Percentiles rank a stretch among this genome's conserved stretches.
These are phyloP conservation scores for Rhadina sibilatrix DNA, from an alignment of 2,113 vertebrate species.

Conservation along the genomic window DNA sequence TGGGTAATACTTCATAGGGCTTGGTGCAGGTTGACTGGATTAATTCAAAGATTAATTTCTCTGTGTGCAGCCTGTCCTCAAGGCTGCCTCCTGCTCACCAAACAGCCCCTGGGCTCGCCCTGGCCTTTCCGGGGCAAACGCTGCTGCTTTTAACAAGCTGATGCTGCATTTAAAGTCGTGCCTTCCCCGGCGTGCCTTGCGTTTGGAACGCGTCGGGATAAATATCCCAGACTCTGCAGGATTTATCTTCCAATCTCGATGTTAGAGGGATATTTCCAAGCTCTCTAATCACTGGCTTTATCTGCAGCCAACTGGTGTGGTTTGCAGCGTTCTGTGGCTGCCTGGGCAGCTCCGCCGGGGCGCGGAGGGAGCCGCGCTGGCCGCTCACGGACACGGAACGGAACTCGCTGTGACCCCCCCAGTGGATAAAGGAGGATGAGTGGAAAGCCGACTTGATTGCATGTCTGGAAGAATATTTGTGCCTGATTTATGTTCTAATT, in stretches of 20 bases:
- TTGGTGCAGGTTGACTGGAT: neutral
- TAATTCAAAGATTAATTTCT: neutral
- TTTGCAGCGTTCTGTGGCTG: neutral
- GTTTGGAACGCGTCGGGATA: neutral
- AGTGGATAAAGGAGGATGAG: slow-evolving; percentile 41
- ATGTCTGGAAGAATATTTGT: slow-evolving; percentile 62
- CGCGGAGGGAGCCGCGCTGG: neutral
- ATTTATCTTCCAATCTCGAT: slow-evolving; percentile 44
- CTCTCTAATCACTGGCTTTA: neutral
- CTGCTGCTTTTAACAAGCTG: neutral
- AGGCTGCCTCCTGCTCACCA: slow-evolving; percentile 10
- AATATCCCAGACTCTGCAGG: slow-evolving; percentile 1
- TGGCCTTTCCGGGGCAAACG: neutral
- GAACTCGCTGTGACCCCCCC: slow-evolving; percentile 10
- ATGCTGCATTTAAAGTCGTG: neutral
- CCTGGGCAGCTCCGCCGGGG: neutral
- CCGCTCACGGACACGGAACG: neutral
- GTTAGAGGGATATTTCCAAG: slow-evolving; percentile 35
- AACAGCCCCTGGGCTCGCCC: neutral
- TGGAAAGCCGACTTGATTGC: slow-evolving; percentile 58
- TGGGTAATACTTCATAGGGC: neutral
- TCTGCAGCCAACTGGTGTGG: neutral
- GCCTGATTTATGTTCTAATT: slow-evolving; percentile 75
- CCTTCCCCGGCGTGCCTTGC: neutral
- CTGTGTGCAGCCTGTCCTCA: neutral